Evolutionary conservation across 2,113 vertebrate genomes (phyloP), one percentile per base, ranked within the genome.

Genomic region (Ammodytes dubius): DNA sequence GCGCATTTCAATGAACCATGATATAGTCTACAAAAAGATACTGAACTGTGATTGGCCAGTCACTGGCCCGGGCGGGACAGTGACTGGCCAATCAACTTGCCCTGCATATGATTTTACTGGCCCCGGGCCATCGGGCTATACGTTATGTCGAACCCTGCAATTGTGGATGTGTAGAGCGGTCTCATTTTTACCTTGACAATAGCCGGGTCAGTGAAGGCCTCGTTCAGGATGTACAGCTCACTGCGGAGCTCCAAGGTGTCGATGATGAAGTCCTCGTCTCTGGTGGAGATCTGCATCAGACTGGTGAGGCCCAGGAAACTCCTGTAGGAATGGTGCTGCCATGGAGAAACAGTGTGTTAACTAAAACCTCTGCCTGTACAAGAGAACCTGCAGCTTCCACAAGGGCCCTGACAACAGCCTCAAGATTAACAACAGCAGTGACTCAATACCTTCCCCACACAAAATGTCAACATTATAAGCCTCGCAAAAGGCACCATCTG

Each of bases 211-310:
- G 98, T 98, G 90, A 99, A 97, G 11, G 96, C 96, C 93, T 99
- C 98, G 0, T 99, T 99, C 86, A 99, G 95, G 46, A 99, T 95
- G 89, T 96, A 95, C 95, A 99, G 87, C 87, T 99, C 96, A 0
- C 95, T 93, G 37, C 98, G 97, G n/a, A 99, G 93, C 39, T 97
- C 97, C 81, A 99, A 90, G 0, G 96, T 84, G 47, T 99, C 98
- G 0, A 99, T 87, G n/a, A 99, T 95, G 86, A 97, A 99, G 64
- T 99, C 98, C 70, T 99, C 97, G 0, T 95, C 96, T 2, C 98
- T 95, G 10, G 97, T 99, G 60, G 98, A 99, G 77, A 99, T 96
- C 87, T 99, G 98, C 96, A 99, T 97, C 83, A 99, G 95, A 77
- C 96, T 99, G 0, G 98, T 99, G 74, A 99, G 86, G 60, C 98